Percentiles rank a stretch among this genome's conserved stretches.
These are phyloP conservation scores for Jordanella pulchra DNA, from an alignment of 2,797 vertebrate species.

Conservation along the genomic window DNA sequence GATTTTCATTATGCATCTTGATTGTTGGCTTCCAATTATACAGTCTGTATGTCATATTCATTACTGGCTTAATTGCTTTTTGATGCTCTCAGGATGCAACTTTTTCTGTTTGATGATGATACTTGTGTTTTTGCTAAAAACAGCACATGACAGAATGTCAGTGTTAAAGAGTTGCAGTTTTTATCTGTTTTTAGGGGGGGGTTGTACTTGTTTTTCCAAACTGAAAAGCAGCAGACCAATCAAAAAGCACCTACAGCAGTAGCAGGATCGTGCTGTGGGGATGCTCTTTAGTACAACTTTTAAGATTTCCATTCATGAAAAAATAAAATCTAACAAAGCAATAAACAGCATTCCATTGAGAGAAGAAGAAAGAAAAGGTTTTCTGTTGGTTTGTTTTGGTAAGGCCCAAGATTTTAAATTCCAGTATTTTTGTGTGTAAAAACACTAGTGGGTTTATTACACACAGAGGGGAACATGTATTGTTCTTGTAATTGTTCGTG, in stretches of 20 bases:
- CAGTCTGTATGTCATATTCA: neutral
- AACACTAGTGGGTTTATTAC: too few relatives aligned
- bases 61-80: neutral
- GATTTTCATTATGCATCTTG: neutral
- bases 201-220: too few relatives aligned
- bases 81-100: neutral
- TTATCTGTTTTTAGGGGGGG: too few relatives aligned
- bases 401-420: too few relatives aligned
- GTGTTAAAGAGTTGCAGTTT: neutral
- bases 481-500: too few relatives aligned
- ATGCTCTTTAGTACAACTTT: neutral
- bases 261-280: neutral
- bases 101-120: neutral
- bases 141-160: neutral
- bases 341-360: neutral
- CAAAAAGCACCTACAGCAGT: neutral
- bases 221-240: neutral
- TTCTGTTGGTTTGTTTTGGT: neutral
- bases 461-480: too few relatives aligned
- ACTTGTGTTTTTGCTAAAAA: neutral
- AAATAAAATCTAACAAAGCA: too few relatives aligned
- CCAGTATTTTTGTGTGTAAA: too few relatives aligned
- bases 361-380: too few relatives aligned
- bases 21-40: constrained; percentile 5
- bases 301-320: neutral